Conservation (phyloP, 2,113 vertebrate genomes). For the Natator depressus region DNA sequence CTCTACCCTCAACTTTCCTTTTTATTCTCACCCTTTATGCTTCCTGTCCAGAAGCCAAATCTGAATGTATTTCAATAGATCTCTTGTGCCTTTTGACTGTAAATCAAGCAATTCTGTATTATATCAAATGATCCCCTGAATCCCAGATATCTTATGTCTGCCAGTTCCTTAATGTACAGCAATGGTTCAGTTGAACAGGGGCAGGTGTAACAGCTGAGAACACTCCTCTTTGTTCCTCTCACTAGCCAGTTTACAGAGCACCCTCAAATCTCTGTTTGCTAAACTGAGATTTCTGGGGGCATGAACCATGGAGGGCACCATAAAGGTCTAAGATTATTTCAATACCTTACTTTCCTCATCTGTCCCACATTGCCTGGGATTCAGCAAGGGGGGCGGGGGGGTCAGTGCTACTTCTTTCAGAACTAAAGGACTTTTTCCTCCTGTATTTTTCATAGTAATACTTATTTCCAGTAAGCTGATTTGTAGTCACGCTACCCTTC, state of each 20-base stretch:
- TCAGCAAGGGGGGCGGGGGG: background rate
- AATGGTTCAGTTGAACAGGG: background rate
- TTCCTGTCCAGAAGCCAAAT: constrained; percentile 40
- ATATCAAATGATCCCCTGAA: constrained; percentile 16
- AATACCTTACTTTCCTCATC: background rate
- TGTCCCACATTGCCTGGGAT: background rate
- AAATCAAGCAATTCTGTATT: background rate
- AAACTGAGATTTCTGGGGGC: background rate
- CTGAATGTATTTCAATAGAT: constrained; percentile 31
- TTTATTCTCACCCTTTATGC: constrained; percentile 29
- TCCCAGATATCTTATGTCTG: background rate
- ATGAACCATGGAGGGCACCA: background rate
- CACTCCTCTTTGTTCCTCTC: background rate
- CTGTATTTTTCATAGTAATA: background rate
- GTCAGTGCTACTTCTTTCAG: background rate
- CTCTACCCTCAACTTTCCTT: constrained; percentile 41
- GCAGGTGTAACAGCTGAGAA: background rate
- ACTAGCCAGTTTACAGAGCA: background rate
- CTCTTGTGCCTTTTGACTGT: constrained; percentile 16
- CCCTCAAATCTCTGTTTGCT: background rate
- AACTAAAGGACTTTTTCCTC: background rate
- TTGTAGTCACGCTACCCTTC: background rate
- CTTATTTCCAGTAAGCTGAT: background rate
- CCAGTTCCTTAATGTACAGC: background rate
- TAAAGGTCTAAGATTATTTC: background rate